phyloP scores from a whole-genome alignment of 2,797 vertebrate genomes.

The Hirundo rustica region DNA sequence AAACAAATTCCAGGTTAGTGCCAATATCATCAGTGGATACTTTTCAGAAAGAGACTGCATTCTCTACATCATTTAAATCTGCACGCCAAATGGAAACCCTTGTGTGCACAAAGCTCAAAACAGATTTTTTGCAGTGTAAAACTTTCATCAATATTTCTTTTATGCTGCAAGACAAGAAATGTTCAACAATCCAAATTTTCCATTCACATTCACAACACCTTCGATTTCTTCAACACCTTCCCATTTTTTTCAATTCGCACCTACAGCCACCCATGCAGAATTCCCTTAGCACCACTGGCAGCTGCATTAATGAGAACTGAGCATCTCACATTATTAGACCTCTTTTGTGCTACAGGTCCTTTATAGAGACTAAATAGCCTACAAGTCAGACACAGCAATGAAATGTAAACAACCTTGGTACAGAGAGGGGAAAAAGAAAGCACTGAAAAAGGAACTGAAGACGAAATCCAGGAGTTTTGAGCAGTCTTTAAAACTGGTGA shows the following conservation, averaged over 20 bases:
- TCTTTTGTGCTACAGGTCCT: neutral
- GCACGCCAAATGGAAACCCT: neutral
- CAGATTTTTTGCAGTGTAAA: conserved; percentile 6
- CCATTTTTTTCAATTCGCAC: conserved; percentile 28
- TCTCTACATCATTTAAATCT: neutral
- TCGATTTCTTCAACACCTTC: neutral
- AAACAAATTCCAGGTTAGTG: neutral
- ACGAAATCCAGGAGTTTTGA: neutral
- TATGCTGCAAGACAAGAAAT: conserved; percentile 1
- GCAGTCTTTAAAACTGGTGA: neutral
- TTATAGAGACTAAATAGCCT: neutral
- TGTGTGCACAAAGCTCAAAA: neutral
- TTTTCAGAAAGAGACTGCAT: neutral
- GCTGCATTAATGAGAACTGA: conserved; percentile 33
- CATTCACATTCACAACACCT: neutral
- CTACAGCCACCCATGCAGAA: conserved; percentile 16
- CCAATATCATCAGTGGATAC: neutral
- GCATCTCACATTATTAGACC: conserved; percentile 5
- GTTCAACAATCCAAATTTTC: conserved; percentile 21
- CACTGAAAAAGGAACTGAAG: neutral
- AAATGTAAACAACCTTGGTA: conserved; percentile 7
- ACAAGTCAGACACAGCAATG: neutral
- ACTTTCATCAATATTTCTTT: conserved; percentile 17
- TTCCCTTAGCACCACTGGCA: neutral
- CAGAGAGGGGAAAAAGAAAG: neutral